Base-by-base conservation (phyloP, 2,888 invertebrate species). In the Conops quadrifasciatus region DNA sequence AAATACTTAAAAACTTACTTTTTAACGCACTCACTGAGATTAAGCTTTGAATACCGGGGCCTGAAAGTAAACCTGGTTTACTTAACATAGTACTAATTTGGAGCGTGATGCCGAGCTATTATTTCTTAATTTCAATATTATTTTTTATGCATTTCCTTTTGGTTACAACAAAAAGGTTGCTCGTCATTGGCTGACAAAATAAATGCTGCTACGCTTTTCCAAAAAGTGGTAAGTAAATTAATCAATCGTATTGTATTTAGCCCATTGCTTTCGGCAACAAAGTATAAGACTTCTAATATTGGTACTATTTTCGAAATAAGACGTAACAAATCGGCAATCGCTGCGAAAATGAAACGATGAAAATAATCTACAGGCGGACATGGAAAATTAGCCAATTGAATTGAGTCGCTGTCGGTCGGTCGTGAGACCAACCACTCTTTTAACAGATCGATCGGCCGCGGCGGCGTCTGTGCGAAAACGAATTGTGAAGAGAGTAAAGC, bases 351-450 rank as follows among this genome's bases (percentile, higher is more conserved):
- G 13, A 60, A 36, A 43, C 59, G n/a, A 59, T 19, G 13, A 28
- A 53, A 53, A 21, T 56, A 21, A 19, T 62, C 51, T 19, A 68
- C 60, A 69, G 62, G 62, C 69, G 67, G 67, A 67, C 67, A 45
- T 67, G 47, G 24, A 58, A 45, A 59, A 67, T 58, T 58, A 45
- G 56, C 67, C 43, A 67, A 67, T 45, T 21, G 36, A 67, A 58
- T 26, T 58, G 56, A 36, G 36, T 67, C 58, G 43, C 19, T 58
- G 36, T n/a, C n/a, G n/a, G 56, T 56, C 36, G 36, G 9, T 36
- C 36, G 36, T 36, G 36, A 36, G 36, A 36, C 36, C 36, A 9
- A 36, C 3, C 24, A 59, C 11, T 28, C 0, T n/a, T n/a, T 11
- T n/a, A 59, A 26, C 7, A 49, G n/a, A 49, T 49, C 49, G 49